Base-by-base conservation (phyloP, 2,797 vertebrate genomes). In the Pampus argenteus region DNA sequence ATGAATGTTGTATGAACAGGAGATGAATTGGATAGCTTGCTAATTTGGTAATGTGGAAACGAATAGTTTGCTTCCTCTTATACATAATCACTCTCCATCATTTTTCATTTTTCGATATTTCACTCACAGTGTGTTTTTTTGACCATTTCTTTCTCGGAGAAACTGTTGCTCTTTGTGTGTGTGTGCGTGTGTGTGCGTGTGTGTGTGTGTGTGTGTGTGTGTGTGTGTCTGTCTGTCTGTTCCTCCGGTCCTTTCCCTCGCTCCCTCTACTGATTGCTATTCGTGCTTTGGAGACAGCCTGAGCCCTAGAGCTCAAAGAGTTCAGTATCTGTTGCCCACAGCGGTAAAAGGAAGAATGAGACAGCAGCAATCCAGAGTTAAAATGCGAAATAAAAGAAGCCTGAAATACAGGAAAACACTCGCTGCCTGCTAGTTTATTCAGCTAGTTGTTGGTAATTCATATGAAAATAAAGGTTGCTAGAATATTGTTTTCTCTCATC, bases 241-340 rank as follows among this genome's bases (percentile, higher is more conserved):
- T 65, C 59, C 50, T 76, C 49, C 49, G 68, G 67, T 70, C 29
- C 71, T 82, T 70, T 83, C 73, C 77, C 73, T 70, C 28, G 3
- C 67, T 87, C 84, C 74, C 84, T 83, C 23, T 64, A 71, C 81
- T 87, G 80, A 87, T 90, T 91, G 80, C 76, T 80, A 89, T 90
- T 89, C 74, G 26, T 66, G 68, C 83, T 88, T 84, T 82, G 67
- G 81, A 86, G 74, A 54, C 71, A 82, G 79, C 74, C 71, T 50
- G 66, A 86, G 77, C 81, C 71, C 74, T 72, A 59, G 59, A 81
- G 85, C 86, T 89, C 76, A 78, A 82, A 85, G 74, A 83, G 79
- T 78, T 88, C 74, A 77, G 75, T 79, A 74, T 84, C 73, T 79
- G 61, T 65, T 78, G 81, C 82, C 71, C 82, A 73, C 64, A 54